Conservation (phyloP, 1,140 invertebrate species). For the Drosophila asahinai region DNA sequence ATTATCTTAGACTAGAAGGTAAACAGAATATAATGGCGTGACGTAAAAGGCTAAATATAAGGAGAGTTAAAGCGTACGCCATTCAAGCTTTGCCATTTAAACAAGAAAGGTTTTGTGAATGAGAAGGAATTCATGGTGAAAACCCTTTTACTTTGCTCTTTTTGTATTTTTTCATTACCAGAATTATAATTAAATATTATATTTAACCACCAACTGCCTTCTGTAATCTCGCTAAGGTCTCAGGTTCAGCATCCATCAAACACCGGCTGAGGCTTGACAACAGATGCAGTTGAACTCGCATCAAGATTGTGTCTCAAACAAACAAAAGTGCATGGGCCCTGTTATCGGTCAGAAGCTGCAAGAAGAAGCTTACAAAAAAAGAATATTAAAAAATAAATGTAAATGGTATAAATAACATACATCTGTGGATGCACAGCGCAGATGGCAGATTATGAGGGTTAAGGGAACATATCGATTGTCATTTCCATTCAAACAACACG, state of each 20-base stretch:
- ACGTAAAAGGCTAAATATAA: slow-evolving; percentile 31
- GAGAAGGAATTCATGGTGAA: too few relatives aligned
- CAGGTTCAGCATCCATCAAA: slow-evolving; percentile 42
- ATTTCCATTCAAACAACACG: slow-evolving; percentile 32
- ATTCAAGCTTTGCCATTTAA: not conserved
- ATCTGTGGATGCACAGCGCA: slow-evolving; percentile 4
- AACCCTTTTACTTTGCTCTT: not conserved
- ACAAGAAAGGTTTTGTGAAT: not conserved
- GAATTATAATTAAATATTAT: not conserved
- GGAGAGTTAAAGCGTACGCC: not conserved
- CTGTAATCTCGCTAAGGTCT: slow-evolving; percentile 18
- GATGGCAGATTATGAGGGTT: slow-evolving; percentile 9
- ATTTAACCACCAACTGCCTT: slow-evolving; percentile 8
- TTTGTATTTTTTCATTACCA: not conserved
- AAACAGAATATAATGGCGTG: slow-evolving; percentile 32
- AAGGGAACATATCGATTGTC: slow-evolving; percentile 32
- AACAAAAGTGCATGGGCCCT: slow-evolving; percentile 46
- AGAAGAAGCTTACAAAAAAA: slow-evolving; percentile 29
- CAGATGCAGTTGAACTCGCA: slow-evolving; percentile 24
- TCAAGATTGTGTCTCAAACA: slow-evolving; percentile 27
- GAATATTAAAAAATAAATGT: slow-evolving; percentile 11
- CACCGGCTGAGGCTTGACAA: slow-evolving; percentile 35
- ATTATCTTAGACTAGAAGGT: slow-evolving; percentile 32
- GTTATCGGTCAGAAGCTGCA: slow-evolving; percentile 60
- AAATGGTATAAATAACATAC: slow-evolving; percentile 39